Percentiles rank a stretch among this genome's conserved stretches.
phyloP scores from a whole-genome alignment of 2,888 invertebrate genomes.

The Ferrisia virgata region DNA sequence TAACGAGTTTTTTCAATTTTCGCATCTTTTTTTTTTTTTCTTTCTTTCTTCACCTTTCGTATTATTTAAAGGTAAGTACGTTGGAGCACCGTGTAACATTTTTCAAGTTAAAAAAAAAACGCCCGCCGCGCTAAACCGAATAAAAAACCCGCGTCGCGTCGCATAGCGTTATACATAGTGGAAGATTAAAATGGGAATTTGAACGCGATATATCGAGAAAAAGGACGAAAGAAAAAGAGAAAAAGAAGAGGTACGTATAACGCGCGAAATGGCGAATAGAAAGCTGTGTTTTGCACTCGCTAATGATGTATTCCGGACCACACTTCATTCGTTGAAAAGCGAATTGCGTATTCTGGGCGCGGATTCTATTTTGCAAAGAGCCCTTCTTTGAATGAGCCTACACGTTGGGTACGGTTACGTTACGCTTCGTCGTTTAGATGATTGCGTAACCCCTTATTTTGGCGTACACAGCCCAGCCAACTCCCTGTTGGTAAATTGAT shows the following conservation, averaged over 20 bases:
- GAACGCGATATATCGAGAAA: too few species aligned
- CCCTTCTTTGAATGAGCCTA: slow-evolving; percentile 41
- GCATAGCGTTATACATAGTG: too few species aligned
- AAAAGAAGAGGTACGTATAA: not conserved
- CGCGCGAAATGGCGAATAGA: slow-evolving; percentile 20
- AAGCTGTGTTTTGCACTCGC: slow-evolving; percentile 45
- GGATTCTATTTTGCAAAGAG: slow-evolving; percentile 45
- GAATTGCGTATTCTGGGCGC: slow-evolving; percentile 45
- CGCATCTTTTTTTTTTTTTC: too few species aligned
- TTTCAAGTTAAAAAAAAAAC: too few species aligned
- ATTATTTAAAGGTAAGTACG: too few species aligned
- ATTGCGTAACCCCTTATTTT: slow-evolving; percentile 46
- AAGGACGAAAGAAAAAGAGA: not conserved
- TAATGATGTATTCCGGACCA: slow-evolving; percentile 45
- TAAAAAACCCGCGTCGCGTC: too few species aligned
- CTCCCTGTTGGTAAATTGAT: slow-evolving; percentile 39
- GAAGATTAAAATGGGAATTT: too few species aligned
- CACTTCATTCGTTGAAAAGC: slow-evolving; percentile 45
- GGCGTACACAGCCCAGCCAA: not conserved
- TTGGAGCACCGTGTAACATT: too few species aligned
- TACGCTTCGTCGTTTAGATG: slow-evolving; percentile 43
- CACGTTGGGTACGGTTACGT: slow-evolving; percentile 27
- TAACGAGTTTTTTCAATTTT: too few species aligned
- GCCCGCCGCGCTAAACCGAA: too few species aligned
- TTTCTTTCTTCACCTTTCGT: too few species aligned